Percentiles rank a stretch among this genome's conserved stretches.
phyloP scores from a whole-genome alignment of 2,888 invertebrate genomes.

The Mesopsocus fuscifrons region DNA sequence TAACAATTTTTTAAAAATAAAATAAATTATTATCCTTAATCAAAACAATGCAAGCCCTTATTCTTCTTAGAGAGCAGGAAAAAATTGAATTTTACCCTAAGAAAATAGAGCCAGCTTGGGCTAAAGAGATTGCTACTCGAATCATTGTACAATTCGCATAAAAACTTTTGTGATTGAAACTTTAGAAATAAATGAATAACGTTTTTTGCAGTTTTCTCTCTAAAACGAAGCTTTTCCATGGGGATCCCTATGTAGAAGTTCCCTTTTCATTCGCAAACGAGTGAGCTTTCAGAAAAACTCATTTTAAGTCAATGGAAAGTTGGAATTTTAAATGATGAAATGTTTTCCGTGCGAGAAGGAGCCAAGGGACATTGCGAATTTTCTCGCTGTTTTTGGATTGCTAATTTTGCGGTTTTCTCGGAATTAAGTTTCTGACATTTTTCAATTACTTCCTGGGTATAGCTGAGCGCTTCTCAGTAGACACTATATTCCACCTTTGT shows the following conservation, averaged over 20 bases:
- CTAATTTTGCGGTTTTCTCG: background rate
- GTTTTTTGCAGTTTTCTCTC: constrained; percentile 6
- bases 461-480: too few species aligned
- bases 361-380: background rate
- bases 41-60: constrained; percentile 8
- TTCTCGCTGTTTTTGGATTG: background rate
- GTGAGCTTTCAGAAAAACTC: constrained; percentile 10
- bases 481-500: too few species aligned
- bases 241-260: too few species aligned
- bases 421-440: too few species aligned
- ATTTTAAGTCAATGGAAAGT: constrained; percentile 11
- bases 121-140: background rate
- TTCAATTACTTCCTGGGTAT: too few species aligned
- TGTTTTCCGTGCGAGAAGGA: constrained; percentile 1
- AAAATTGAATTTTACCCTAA: constrained; percentile 8
- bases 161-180: constrained; percentile 11
- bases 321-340: constrained; percentile 10
- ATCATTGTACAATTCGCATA: constrained; percentile 5
- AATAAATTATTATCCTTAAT: constrained; percentile 9
- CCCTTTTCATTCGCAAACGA: background rate
- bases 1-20: constrained; percentile 9
- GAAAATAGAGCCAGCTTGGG: background rate
- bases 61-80: constrained; percentile 6
- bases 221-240: background rate
- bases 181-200: constrained; percentile 10